Evolutionary conservation across 2,113 vertebrate genomes (phyloP).

Genomic region (Acanthochromis polyacanthus): DNA sequence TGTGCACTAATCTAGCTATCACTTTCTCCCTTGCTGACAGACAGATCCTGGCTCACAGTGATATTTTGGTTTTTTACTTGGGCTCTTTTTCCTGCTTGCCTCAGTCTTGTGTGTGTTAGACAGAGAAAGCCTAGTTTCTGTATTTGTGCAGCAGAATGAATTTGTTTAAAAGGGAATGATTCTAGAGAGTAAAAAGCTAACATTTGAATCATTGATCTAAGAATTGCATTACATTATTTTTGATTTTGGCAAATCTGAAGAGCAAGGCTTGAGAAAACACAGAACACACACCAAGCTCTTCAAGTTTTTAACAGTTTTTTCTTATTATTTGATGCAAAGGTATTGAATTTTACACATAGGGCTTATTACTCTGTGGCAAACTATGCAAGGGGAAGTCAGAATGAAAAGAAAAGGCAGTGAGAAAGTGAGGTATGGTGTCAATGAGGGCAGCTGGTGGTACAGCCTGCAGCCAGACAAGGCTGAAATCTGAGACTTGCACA

Average conservation of each 20-base stretch:
- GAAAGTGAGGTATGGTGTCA: slow-evolving; percentile 65
- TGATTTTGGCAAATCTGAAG: neutral
- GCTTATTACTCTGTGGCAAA: neutral
- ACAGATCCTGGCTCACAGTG: slow-evolving; percentile 11
- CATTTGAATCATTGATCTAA: neutral
- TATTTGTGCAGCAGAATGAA: neutral
- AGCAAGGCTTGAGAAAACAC: no score
- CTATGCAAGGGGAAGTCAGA: neutral
- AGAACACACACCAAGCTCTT: neutral
- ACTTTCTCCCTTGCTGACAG: slow-evolving; percentile 21
- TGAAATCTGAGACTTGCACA: slow-evolving; percentile 80
- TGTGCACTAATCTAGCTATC: slow-evolving; percentile 19
- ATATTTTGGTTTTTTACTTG: slow-evolving; percentile 38
- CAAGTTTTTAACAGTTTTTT: neutral
- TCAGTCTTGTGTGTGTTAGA: slow-evolving; percentile 2
- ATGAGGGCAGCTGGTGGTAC: slow-evolving; percentile 72
- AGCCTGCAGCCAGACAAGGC: slow-evolving; percentile 68
- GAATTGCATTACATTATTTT: no score
- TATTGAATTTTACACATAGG: neutral
- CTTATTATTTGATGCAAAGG: neutral
- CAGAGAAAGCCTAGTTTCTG: neutral
- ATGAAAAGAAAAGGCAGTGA: slow-evolving; percentile 26
- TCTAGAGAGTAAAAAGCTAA: neutral
- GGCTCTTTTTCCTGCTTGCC: slow-evolving; percentile 31
- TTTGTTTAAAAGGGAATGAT: neutral